Conservation (phyloP, 1,140 invertebrate species). For the Pinna nobilis region DNA sequence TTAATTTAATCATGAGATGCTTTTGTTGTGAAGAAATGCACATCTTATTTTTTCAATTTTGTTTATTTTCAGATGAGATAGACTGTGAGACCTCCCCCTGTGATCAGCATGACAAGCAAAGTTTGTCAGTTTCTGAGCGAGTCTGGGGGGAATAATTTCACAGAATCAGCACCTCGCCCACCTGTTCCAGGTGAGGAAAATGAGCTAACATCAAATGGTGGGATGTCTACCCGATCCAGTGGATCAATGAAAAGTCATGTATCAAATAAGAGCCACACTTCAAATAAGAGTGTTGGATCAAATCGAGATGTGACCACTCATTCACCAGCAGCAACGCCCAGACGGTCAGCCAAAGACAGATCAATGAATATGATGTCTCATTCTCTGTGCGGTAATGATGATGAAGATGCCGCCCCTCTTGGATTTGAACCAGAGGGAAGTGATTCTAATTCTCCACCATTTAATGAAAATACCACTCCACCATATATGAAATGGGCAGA, state of each 20-base stretch:
- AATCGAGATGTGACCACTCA: constrained; percentile 59
- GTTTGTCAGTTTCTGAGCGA: constrained; percentile 70
- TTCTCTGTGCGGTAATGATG: constrained; percentile 42
- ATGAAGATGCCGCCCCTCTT: constrained; percentile 64
- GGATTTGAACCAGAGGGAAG: constrained; percentile 74
- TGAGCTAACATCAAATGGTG: constrained; percentile 69
- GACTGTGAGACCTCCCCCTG: constrained; percentile 10
- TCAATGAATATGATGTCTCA: constrained; percentile 29
- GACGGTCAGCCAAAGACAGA: constrained; percentile 68
- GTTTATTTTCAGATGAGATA: constrained; percentile 23
- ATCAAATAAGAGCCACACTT: constrained; percentile 57
- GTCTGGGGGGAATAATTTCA: constrained; percentile 71
- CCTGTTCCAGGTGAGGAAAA: constrained; percentile 74
- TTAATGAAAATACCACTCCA: constrained; percentile 79
- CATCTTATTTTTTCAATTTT: no score
- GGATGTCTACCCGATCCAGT: constrained; percentile 66
- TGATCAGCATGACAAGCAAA: constrained; percentile 57
- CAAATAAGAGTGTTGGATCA: constrained; percentile 63
- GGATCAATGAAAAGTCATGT: constrained; percentile 67
- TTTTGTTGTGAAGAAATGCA: not conserved
- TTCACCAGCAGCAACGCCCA: constrained; percentile 66
- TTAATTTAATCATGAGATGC: not conserved
- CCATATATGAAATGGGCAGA: constrained; percentile 90
- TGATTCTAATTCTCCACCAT: constrained; percentile 69
- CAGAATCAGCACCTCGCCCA: constrained; percentile 70